These are phyloP conservation scores for Catocala fraxini DNA, from an alignment of 2,888 invertebrate genomes.

Conservation along the genomic window DNA sequence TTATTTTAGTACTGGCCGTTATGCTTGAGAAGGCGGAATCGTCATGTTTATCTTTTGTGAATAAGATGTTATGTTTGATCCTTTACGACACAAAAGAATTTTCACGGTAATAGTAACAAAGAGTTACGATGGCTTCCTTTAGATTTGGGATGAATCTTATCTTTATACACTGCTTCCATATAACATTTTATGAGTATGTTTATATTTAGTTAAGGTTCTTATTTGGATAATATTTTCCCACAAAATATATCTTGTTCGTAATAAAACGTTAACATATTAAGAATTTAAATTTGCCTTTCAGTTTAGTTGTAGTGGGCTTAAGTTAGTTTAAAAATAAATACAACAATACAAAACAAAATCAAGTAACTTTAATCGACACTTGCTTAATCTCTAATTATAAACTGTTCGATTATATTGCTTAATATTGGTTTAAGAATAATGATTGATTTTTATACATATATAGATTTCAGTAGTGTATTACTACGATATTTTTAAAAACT, in stretches of 20 bases:
- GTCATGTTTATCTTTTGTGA: conserved; percentile 38
- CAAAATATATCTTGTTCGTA: conserved; percentile 3
- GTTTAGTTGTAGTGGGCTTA: background rate
- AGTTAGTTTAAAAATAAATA: background rate
- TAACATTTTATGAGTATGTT: conserved; percentile 17
- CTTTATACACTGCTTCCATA: conserved; percentile 18
- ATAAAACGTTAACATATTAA: conserved; percentile 5
- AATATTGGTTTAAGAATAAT: too few species aligned
- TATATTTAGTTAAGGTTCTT: conserved; percentile 27
- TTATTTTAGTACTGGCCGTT: conserved; percentile 45
- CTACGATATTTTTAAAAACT: too few species aligned
- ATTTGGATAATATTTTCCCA: conserved; percentile 6
- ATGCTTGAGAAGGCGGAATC: conserved; percentile 16
- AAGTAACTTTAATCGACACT: too few species aligned
- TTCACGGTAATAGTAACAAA: conserved; percentile 37
- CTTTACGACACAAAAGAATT: conserved; percentile 31
- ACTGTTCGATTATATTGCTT: too few species aligned
- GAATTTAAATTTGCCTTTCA: background rate
- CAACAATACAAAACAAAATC: background rate
- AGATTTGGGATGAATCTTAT: conserved; percentile 35
- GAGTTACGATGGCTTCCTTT: conserved; percentile 27
- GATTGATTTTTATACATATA: too few species aligned
- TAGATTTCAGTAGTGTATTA: too few species aligned
- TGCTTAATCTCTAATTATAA: too few species aligned
- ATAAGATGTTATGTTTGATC: conserved; percentile 43